Percentiles rank a stretch among this genome's conserved stretches.
phyloP scores from a whole-genome alignment of 2,113 vertebrate species.

The Chaetops frenatus region DNA sequence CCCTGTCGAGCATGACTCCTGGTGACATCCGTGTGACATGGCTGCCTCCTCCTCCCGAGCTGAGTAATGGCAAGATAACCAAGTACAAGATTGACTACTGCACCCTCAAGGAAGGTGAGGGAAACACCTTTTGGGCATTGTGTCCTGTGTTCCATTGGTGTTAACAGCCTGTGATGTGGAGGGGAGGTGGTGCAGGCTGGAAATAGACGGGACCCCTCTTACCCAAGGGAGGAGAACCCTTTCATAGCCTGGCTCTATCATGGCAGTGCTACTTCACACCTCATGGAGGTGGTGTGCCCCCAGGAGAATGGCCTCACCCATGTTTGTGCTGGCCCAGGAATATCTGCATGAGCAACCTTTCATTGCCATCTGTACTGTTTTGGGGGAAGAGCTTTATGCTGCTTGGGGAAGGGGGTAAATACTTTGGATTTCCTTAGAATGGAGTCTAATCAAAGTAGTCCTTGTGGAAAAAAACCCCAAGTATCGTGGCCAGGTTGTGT shows the following conservation, averaged over 20 bases:
- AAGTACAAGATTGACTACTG: constrained; percentile 91
- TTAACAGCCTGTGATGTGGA: neutral
- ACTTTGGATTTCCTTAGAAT: neutral
- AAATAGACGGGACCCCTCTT: neutral
- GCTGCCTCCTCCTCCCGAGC: constrained; percentile 83
- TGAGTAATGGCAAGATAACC: constrained; percentile 85
- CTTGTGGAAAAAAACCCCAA: rapidly evolving
- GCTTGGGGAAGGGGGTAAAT: neutral
- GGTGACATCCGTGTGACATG: constrained; percentile 88
- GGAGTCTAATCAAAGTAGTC: neutral
- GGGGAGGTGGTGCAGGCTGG: neutral
- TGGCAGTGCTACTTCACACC: neutral
- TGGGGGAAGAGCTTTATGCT: neutral
- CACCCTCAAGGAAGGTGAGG: constrained; percentile 84
- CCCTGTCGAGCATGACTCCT: constrained; percentile 85
- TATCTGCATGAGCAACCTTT: neutral
- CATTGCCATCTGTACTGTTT: neutral
- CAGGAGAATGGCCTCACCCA: neutral
- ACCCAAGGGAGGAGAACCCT: neutral
- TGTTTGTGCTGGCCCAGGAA: neutral
- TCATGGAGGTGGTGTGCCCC: neutral
- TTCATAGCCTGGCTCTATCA: neutral
- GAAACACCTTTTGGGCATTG: neutral
- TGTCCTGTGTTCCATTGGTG: neutral
- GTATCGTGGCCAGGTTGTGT: neutral